A percentile compares a stretch with the other conserved stretches of the same genome.
These are phyloP conservation scores for Bombus waltoni DNA, from an alignment of 1,140 invertebrate species.

Conservation along the genomic window DNA sequence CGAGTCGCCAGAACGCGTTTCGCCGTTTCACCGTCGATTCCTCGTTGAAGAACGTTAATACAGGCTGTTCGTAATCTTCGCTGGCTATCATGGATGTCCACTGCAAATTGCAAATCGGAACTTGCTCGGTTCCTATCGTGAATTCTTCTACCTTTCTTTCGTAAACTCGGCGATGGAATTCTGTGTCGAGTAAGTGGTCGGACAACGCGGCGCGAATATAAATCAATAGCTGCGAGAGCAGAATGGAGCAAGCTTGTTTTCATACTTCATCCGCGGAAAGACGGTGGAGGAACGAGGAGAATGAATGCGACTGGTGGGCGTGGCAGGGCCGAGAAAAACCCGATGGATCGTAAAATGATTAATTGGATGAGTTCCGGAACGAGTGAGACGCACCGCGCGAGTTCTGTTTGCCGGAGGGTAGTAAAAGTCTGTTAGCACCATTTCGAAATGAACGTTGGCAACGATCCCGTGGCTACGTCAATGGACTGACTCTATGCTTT, in stretches of 20 bases:
- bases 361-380: constrained; percentile 65
- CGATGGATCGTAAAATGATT: constrained; percentile 74
- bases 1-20: background rate
- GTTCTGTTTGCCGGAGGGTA: constrained; percentile 58
- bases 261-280: constrained; percentile 29
- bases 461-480: constrained; percentile 1
- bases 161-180: background rate
- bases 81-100: too few species aligned
- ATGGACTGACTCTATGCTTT: constrained; percentile 44
- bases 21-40: too few species aligned
- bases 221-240: constrained; percentile 32
- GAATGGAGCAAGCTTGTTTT: constrained; percentile 40
- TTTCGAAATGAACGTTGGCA: constrained; percentile 36
- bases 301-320: constrained; percentile 42
- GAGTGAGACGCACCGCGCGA: constrained; percentile 3
- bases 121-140: background rate
- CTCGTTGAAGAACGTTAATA: background rate
- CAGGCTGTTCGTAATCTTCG: background rate
- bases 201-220: constrained; percentile 42
- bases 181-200: constrained; percentile 18
- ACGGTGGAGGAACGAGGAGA: constrained; percentile 2
- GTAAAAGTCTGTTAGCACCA: constrained; percentile 67
- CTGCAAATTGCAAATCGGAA: background rate
- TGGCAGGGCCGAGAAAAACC: constrained; percentile 33
- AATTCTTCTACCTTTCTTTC: background rate